phyloP scores from a whole-genome alignment of 2,797 vertebrate species.

The Sebastes variabilis region DNA sequence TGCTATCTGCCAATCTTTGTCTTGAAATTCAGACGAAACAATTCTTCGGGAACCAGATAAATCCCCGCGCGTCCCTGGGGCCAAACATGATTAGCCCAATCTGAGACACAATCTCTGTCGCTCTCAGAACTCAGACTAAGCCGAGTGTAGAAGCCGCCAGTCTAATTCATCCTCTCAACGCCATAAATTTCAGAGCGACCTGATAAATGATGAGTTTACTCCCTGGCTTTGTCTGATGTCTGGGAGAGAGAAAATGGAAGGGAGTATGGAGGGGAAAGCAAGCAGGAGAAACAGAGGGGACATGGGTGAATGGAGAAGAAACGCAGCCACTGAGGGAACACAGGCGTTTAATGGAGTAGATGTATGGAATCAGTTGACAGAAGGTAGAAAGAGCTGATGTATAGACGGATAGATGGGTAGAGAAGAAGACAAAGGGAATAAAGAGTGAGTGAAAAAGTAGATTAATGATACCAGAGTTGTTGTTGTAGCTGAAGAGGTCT shows the following conservation, averaged over 20 bases:
- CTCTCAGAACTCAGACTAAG: slow-evolving; percentile 72
- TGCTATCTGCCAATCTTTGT: slow-evolving; percentile 57
- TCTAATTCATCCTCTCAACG: slow-evolving; percentile 84
- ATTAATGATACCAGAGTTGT: slow-evolving; percentile 49
- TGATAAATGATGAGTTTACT: slow-evolving; percentile 79
- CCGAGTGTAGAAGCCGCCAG: slow-evolving; percentile 64
- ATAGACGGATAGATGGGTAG: slow-evolving; percentile 26
- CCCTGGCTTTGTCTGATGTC: slow-evolving; percentile 58
- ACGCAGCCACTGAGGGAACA: slow-evolving; percentile 15
- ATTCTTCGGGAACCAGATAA: slow-evolving; percentile 81
- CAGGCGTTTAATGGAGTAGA: slow-evolving; percentile 51
- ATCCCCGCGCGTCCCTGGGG: slow-evolving; percentile 81
- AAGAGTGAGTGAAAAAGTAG: slow-evolving; percentile 43
- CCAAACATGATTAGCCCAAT: slow-evolving; percentile 88
- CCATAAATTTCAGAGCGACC: slow-evolving; percentile 75
- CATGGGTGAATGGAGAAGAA: slow-evolving; percentile 20
- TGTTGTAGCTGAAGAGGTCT: slow-evolving; percentile 40
- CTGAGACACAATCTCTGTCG: slow-evolving; percentile 80
- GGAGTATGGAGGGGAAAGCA: slow-evolving; percentile 7
- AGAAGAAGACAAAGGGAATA: slow-evolving; percentile 32
- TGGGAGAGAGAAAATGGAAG: slow-evolving; percentile 10
- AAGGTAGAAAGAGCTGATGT: slow-evolving; percentile 36
- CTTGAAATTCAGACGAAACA: slow-evolving; percentile 61
- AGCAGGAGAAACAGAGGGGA: slow-evolving; percentile 17
- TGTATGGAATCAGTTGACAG: slow-evolving; percentile 48